Evolutionary conservation across 2,888 invertebrate species (phyloP).

Genomic region (Netelia inedita): DNA sequence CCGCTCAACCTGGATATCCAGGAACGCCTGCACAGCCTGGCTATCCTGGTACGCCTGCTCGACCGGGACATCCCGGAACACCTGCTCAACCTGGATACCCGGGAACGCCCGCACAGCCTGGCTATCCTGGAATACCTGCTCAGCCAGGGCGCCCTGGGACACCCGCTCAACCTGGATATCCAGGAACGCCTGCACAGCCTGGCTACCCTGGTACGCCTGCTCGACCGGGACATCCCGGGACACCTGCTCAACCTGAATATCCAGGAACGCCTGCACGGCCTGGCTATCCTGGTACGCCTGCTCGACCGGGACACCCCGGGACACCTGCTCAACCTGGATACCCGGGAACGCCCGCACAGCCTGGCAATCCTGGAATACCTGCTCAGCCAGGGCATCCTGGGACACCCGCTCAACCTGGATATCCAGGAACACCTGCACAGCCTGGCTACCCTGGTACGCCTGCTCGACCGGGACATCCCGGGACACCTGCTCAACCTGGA

Average conservation of each 20-base stretch:
- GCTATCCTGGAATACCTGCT: slow-evolving; percentile 65
- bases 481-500: slow-evolving; percentile 43
- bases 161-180: slow-evolving; percentile 56
- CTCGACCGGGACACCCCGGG: slow-evolving; percentile 70
- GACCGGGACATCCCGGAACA: slow-evolving; percentile 80
- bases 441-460: slow-evolving; percentile 65
- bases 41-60: slow-evolving; percentile 78
- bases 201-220: slow-evolving; percentile 76
- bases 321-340: slow-evolving; percentile 69
- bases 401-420: too few species aligned
- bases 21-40: slow-evolving; percentile 72
- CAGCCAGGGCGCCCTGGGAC: slow-evolving; percentile 55
- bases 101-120: slow-evolving; percentile 74
- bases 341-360: slow-evolving; percentile 75
- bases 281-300: slow-evolving; percentile 63
- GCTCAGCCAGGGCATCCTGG: slow-evolving; percentile 73
- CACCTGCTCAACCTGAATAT: slow-evolving; percentile 30
- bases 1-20: slow-evolving; percentile 71
- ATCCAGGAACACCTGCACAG: too few species aligned
- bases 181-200: slow-evolving; percentile 55
- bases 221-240: slow-evolving; percentile 34
- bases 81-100: slow-evolving; percentile 66
- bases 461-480: slow-evolving; percentile 64
- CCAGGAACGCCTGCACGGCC: slow-evolving; percentile 61
- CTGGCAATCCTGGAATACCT: slow-evolving; percentile 67